phyloP scores from a whole-genome alignment of 2,888 invertebrate genomes.

The Myopa testacea region DNA sequence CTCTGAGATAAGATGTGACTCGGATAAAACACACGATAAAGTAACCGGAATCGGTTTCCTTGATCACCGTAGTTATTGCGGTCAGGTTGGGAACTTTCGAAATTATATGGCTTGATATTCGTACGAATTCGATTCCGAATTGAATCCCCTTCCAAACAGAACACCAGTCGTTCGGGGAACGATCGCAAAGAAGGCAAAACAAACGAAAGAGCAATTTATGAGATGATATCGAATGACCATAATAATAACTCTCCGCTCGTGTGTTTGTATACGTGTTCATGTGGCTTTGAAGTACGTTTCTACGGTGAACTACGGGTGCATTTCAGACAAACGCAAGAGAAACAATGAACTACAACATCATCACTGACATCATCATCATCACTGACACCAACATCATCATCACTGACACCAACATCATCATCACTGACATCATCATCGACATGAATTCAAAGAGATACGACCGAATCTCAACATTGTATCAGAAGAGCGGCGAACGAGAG shows the following conservation, averaged over 20 bases:
- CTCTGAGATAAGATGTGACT: too few relatives aligned
- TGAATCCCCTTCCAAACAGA: too few relatives aligned
- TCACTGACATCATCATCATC: too few relatives aligned
- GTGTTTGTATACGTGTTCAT: neutral
- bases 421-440: neutral
- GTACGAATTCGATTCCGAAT: too few relatives aligned
- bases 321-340: neutral
- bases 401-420: slow-evolving; percentile 15
- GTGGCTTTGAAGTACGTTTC: neutral
- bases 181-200: neutral
- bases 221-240: slow-evolving; percentile 19
- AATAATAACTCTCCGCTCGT: slow-evolving; percentile 5
- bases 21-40: too few relatives aligned
- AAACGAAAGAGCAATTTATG: slow-evolving; percentile 1
- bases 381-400: slow-evolving; percentile 8
- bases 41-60: too few relatives aligned
- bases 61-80: too few relatives aligned
- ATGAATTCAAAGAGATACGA: slow-evolving; percentile 16
- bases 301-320: neutral
- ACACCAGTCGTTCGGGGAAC: too few relatives aligned
- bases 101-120: too few relatives aligned
- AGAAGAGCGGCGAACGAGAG: neutral
- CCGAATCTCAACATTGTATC: slow-evolving; percentile 12
- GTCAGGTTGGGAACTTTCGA: too few relatives aligned
- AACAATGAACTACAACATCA: too few relatives aligned